Base-by-base conservation (phyloP, 2,888 invertebrate genomes). In the Melanostoma mellinum region DNA sequence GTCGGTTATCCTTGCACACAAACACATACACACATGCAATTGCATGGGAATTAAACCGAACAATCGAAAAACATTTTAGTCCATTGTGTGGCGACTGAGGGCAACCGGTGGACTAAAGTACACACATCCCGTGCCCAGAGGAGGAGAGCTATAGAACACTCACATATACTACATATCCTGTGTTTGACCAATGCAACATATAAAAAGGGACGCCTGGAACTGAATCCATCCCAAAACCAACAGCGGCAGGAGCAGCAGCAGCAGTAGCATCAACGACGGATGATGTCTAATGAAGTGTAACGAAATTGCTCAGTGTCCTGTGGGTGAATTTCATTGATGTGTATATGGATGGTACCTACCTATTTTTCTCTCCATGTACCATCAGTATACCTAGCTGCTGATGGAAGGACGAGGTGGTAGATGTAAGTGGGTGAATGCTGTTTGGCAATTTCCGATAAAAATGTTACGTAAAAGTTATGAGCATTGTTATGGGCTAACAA, bases 271-370 rank as follows among this genome's bases (percentile, higher is more conserved):
- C 74, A 75, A 56, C 76, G 85, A 85, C 85, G 85, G 86, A 86
- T 86, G 85, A 81, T 85, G 76, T 85, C 85, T 85, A 85, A 86
- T 86, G 86, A 86, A 86, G 82, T 81, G 86, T 72, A 82, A 72
- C 81, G 79, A 85, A 86, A 86, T 86, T 86, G 86, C 74, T 86
- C 85, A 86, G 81, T 86, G 86, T 85, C 85, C 81, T 86, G 86
- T 77, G 85, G 78, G 75, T 69, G 76, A 82, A 77, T 81, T 74
- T 73, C 63, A 53, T 76, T 65, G 53, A 75, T 69, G 77, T 68
- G 53, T 44, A 30, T 61, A 44, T 20, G 20, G 20, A 44, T 20
- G 20, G 20, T 20, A 61, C 61, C 61, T 61, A 61, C 46, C 46
- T 36, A 46, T 46, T 46, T 20, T 20, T 20, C 20, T 20, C 20